Conservation (phyloP, 2,888 invertebrate genomes). For the Agriopis aurantiaria region DNA sequence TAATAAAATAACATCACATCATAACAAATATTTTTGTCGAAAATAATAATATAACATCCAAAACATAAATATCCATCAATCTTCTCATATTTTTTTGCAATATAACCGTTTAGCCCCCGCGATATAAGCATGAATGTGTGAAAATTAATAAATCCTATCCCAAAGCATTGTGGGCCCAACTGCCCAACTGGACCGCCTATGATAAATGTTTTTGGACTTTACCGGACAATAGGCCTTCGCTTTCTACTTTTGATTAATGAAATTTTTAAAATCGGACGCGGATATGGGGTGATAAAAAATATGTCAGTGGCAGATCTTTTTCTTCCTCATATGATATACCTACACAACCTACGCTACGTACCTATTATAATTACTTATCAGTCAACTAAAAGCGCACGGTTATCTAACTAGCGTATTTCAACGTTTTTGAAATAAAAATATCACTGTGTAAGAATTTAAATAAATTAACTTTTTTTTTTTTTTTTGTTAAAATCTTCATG, state of each 20-base stretch:
- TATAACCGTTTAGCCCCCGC: slow-evolving; percentile 46
- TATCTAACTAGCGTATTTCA: not conserved
- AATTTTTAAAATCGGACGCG: slow-evolving; percentile 59
- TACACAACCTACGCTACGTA: not conserved
- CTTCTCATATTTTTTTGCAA: slow-evolving; percentile 36
- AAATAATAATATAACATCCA: slow-evolving; percentile 19
- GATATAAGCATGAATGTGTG: slow-evolving; percentile 59
- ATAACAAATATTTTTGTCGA: not conserved
- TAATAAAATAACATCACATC: not conserved
- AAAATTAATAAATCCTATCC: slow-evolving; percentile 70
- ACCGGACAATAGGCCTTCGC: slow-evolving; percentile 60
- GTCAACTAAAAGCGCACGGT: too few species aligned
- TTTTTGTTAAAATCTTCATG: too few species aligned
- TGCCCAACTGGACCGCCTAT: slow-evolving; percentile 60
- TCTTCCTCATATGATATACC: slow-evolving; percentile 17
- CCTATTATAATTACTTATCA: not conserved
- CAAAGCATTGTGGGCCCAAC: slow-evolving; percentile 49
- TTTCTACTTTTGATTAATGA: slow-evolving; percentile 65
- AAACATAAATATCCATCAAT: slow-evolving; percentile 39
- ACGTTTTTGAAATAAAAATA: not conserved
- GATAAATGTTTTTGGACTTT: slow-evolving; percentile 76
- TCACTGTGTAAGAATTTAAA: too few species aligned
- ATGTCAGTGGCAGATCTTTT: slow-evolving; percentile 26
- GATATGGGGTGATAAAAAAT: slow-evolving; percentile 33
- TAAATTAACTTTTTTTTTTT: too few species aligned